Base-by-base conservation (phyloP, 2,888 invertebrate species). In the Nebria salina region DNA sequence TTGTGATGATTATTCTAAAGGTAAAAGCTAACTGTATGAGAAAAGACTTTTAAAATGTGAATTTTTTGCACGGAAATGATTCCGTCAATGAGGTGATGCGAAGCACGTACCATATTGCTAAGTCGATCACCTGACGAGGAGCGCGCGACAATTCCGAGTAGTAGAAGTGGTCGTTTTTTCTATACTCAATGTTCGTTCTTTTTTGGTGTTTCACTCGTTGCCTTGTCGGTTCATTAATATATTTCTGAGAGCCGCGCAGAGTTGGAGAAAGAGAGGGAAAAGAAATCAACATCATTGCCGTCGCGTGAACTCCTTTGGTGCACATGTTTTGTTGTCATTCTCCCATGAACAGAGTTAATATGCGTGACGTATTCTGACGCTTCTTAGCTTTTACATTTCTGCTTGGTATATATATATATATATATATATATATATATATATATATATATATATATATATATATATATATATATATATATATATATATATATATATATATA, bases 291-390 rank as follows among this genome's bases (percentile, higher is more conserved):
- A 54, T 54, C 54, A 54, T 54, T 54, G 54, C 34, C 15, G 41
- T 80, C 80, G 72, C 65, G 81, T 68, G 76, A 65, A 54, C 42
- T 65, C 54, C 26, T 41, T 43, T 7, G n/a, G n/a, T 81, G 76
- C 81, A 81, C 76, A 81, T 81, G 81, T 81, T 81, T 81, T 76
- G 81, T 72, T 81, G 81, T 76, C 81, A 81, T 76, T 81, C 81
- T 81, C 81, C 81, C 81, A 81, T 81, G 81, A 81, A 81, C 76
- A 73, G 76, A 81, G 81, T 81, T 81, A 81, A 81, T 81, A 76
- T 81, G 81, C 81, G 81, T 81, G 81, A 81, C 81, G 81, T 76
- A 76, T 81, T 76, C 80, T 80, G 80, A 80, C 72, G 80, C 74
- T 74, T 79, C 75, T 79, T 80, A 75, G 75, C 72, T 64, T 72